phyloP scores from a whole-genome alignment of 2,888 invertebrate species.

The Drosophila helvetica region DNA sequence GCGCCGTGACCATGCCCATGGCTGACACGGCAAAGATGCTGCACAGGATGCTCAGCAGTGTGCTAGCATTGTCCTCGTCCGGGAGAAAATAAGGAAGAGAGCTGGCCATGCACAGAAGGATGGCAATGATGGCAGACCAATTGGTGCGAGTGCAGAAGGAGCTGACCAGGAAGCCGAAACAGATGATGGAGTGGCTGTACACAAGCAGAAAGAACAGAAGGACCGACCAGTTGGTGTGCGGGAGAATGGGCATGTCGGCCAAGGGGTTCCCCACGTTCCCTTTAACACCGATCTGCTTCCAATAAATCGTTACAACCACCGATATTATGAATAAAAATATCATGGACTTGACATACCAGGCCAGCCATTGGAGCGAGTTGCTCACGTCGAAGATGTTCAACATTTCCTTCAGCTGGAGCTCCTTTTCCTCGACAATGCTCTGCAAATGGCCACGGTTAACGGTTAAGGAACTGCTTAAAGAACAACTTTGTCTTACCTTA shows the following conservation, averaged over 20 bases:
- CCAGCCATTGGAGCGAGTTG: slow-evolving; percentile 17
- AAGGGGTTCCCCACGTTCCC: too few relatives aligned
- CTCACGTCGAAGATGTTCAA: slow-evolving; percentile 8
- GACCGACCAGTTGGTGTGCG: neutral
- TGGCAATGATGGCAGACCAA: slow-evolving; percentile 88
- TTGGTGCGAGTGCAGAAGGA: slow-evolving; percentile 91
- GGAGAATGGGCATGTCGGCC: neutral
- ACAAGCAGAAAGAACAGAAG: slow-evolving; percentile 88
- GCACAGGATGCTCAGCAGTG: slow-evolving; percentile 84
- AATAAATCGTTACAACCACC: slow-evolving; percentile 1
- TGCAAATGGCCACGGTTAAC: neutral
- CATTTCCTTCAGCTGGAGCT: slow-evolving; percentile 5
- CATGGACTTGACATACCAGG: slow-evolving; percentile 26
- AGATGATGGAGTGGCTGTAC: slow-evolving; percentile 88
- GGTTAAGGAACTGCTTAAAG: neutral
- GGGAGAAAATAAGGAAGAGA: slow-evolving; percentile 88
- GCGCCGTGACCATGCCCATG: slow-evolving; percentile 79
- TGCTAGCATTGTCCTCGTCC: slow-evolving; percentile 84
- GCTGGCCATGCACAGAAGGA: slow-evolving; percentile 82
- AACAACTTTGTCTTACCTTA: neutral
- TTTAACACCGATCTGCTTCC: too few relatives aligned
- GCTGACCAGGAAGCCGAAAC: slow-evolving; percentile 90
- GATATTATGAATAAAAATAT: slow-evolving; percentile 6
- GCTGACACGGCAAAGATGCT: slow-evolving; percentile 8
- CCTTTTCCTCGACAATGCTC: slow-evolving; percentile 22